phyloP scores from a whole-genome alignment of 1,140 invertebrate genomes.

The Pogonognathellus flavescens region DNA sequence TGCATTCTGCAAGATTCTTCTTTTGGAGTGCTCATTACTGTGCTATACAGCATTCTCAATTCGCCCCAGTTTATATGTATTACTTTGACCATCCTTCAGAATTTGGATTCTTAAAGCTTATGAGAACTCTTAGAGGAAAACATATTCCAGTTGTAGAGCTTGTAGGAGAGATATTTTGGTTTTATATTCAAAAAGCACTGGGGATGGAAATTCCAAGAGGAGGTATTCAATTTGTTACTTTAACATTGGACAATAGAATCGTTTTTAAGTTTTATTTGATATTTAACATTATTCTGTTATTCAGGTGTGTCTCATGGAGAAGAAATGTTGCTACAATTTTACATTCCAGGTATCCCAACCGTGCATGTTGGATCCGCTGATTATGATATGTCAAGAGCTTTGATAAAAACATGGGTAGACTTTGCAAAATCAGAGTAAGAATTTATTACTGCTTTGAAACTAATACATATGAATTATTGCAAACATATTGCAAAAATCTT shows the following conservation, averaged over 20 bases:
- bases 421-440: slow-evolving; percentile 59
- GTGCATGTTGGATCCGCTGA: slow-evolving; percentile 44
- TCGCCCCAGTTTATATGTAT: slow-evolving; percentile 58
- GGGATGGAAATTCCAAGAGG: slow-evolving; percentile 41
- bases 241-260: not conserved
- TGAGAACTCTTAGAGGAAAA: slow-evolving; percentile 43
- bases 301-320: slow-evolving; percentile 51
- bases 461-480: too few relatives aligned
- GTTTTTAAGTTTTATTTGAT: not conserved
- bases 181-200: slow-evolving; percentile 53
- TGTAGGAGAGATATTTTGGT: slow-evolving; percentile 31
- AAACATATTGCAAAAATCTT: too few relatives aligned
- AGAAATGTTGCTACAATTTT: slow-evolving; percentile 54
- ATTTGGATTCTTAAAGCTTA: slow-evolving; percentile 47
- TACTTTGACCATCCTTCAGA: slow-evolving; percentile 44
- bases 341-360: slow-evolving; percentile 31
- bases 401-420: slow-evolving; percentile 52
- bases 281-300: not conserved
- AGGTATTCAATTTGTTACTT: not conserved
- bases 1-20: slow-evolving; percentile 53
- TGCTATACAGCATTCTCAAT: slow-evolving; percentile 22
- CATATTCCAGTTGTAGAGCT: slow-evolving; percentile 53
- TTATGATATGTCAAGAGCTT: slow-evolving; percentile 51
- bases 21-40: slow-evolving; percentile 34
- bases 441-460: too few relatives aligned